phyloP scores from a whole-genome alignment of 2,888 invertebrate genomes.

The Hyles lineata region DNA sequence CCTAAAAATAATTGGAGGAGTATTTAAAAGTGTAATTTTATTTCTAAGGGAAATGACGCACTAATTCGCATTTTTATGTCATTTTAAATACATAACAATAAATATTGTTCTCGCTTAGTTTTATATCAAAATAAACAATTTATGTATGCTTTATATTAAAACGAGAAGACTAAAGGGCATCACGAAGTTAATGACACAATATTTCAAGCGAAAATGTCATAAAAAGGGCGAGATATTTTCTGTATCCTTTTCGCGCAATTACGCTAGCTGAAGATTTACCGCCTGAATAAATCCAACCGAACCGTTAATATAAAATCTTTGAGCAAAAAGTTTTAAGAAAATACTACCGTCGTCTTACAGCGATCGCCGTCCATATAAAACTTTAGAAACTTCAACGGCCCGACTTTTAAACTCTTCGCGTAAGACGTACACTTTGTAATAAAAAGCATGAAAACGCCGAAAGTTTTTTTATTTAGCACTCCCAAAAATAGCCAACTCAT shows the following conservation, averaged over 20 bases:
- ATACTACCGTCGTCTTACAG: constrained; percentile 11
- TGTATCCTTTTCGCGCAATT: constrained; percentile 8
- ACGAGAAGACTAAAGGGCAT: background rate
- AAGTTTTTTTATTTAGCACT: background rate
- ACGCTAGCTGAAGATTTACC: constrained; percentile 24
- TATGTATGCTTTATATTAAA: background rate
- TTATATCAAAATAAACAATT: background rate
- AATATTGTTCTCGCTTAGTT: background rate
- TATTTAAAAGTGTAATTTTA: too few species aligned
- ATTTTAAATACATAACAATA: background rate
- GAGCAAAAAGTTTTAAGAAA: constrained; percentile 25
- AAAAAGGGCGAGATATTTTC: background rate
- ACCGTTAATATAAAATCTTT: constrained; percentile 31
- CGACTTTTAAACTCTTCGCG: constrained; percentile 3
- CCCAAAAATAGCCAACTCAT: too few species aligned
- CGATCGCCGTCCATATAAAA: constrained; percentile 15
- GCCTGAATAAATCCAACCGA: constrained; percentile 25
- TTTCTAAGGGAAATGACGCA: too few species aligned
- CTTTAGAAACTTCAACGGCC: background rate
- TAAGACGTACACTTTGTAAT: constrained; percentile 4
- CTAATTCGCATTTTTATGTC: background rate
- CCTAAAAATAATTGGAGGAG: background rate
- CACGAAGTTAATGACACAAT: background rate
- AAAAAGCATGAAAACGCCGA: background rate
- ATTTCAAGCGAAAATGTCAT: constrained; percentile 3